A percentile compares a stretch with the other conserved stretches of the same genome.
Conservation (phyloP, 2,797 vertebrate genomes). For the Enteromius thamalakanensis region DNA sequence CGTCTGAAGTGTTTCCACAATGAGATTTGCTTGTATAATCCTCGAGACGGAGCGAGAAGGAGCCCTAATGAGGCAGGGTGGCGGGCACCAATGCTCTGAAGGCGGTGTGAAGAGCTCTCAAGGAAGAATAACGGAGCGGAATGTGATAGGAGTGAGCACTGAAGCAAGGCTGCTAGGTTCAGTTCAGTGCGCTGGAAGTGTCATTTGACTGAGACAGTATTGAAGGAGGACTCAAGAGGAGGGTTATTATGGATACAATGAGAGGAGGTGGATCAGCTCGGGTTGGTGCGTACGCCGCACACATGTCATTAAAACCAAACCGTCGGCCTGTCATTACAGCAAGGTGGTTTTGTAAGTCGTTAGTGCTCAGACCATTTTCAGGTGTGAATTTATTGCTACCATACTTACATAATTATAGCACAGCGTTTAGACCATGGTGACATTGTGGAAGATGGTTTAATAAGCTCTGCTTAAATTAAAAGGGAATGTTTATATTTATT, state of each 20-base stretch:
- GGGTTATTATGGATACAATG: conserved; percentile 53
- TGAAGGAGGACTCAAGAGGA: conserved; percentile 48
- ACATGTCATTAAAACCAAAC: conserved; percentile 23
- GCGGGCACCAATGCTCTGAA: conserved; percentile 47
- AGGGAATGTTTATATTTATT: too few species aligned
- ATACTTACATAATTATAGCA: neutral
- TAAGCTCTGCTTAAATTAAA: neutral
- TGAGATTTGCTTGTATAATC: conserved; percentile 52
- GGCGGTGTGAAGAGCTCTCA: conserved; percentile 57
- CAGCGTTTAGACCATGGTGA: neutral
- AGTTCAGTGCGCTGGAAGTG: conserved; percentile 54
- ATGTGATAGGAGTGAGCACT: conserved; percentile 41
- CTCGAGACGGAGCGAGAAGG: conserved; percentile 36
- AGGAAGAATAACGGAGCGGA: conserved; percentile 51
- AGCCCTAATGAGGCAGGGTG: conserved; percentile 42
- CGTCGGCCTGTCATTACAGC: neutral
- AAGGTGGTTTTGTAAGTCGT: conserved; percentile 42
- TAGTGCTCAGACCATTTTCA: conserved; percentile 1
- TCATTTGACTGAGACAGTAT: conserved; percentile 46
- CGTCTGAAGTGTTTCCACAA: conserved; percentile 20
- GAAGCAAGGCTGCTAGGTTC: conserved; percentile 46
- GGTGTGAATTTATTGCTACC: conserved; percentile 10
- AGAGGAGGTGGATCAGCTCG: conserved; percentile 33
- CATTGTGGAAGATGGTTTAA: neutral
- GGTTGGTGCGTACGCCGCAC: neutral